phyloP scores from a whole-genome alignment of 2,888 invertebrate species.

The Timema podura region DNA sequence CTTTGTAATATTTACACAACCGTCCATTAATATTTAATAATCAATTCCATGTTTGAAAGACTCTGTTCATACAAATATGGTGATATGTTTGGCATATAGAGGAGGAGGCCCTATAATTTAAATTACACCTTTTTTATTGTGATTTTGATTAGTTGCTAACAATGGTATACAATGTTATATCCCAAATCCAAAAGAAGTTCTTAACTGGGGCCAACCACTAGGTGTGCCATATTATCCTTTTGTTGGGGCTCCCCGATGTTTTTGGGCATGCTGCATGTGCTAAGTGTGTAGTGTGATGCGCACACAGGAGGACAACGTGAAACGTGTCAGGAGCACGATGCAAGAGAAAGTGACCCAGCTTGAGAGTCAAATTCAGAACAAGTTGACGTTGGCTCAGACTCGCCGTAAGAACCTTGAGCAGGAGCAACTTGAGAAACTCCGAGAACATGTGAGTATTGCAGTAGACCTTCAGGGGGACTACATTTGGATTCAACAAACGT shows the following conservation, averaged over 20 bases:
- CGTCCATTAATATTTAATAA: no score
- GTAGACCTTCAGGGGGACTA: neutral
- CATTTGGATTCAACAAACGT: neutral
- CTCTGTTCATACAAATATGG: no score
- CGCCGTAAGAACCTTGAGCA: constrained; percentile 70
- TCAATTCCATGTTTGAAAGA: no score
- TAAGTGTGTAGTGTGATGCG: constrained; percentile 27
- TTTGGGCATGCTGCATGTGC: constrained; percentile 27
- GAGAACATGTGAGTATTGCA: constrained; percentile 64
- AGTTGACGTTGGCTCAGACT: constrained; percentile 63
- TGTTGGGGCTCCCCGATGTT: neutral
- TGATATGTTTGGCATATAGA: no score
- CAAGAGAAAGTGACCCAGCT: constrained; percentile 63
- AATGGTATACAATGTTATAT: no score
- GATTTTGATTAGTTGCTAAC: no score
- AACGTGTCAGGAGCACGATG: constrained; percentile 65
- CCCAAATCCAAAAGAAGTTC: no score
- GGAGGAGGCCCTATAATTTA: no score
- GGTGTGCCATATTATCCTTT: no score
- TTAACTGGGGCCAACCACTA: no score
- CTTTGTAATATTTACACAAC: no score
- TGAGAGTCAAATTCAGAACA: constrained; percentile 64
- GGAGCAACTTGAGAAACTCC: constrained; percentile 72
- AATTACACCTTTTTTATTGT: no score
- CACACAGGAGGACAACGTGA: constrained; percentile 67